These are phyloP conservation scores for Dicrurus megarhynchus DNA, from an alignment of 2,113 vertebrate genomes.

Conservation along the genomic window DNA sequence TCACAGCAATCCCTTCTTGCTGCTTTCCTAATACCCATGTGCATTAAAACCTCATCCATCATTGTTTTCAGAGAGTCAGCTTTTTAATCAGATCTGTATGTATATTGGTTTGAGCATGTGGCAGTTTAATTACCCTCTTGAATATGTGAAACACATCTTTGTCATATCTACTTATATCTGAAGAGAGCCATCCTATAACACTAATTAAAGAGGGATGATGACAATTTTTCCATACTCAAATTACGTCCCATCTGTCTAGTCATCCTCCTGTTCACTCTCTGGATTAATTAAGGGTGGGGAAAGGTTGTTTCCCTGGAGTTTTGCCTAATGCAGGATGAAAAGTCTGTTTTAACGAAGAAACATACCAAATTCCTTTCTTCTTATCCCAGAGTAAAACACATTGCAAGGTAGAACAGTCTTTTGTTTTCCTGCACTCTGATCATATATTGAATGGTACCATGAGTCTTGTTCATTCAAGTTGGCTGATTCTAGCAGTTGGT, in stretches of 20 bases:
- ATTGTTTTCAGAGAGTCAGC: conserved; percentile 60
- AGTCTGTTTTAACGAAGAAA: conserved; percentile 50
- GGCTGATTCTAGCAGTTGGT: not conserved
- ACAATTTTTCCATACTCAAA: conserved; percentile 63
- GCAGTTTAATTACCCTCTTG: conserved; percentile 74
- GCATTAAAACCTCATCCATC: conserved; percentile 64
- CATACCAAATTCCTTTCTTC: not conserved
- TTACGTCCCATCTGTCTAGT: conserved; percentile 68
- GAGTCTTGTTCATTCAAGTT: not conserved
- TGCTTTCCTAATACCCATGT: not conserved
- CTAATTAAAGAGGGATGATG: conserved; percentile 71
- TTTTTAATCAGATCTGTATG: conserved; percentile 72
- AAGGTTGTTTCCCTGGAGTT: conserved; percentile 58
- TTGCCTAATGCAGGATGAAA: conserved; percentile 35
- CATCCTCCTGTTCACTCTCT: conserved; percentile 52
- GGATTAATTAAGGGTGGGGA: conserved; percentile 66
- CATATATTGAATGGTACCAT: not conserved
- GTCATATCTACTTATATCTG: conserved; percentile 72
- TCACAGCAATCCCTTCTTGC: not conserved
- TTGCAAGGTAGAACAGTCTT: not conserved
- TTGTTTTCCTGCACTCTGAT: not conserved
- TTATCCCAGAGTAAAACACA: not conserved
- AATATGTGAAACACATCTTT: conserved; percentile 72
- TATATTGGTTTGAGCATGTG: conserved; percentile 70
- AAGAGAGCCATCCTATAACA: conserved; percentile 61